Base-by-base conservation (phyloP, 2,797 vertebrate species). In the Salarias fasciatus region DNA sequence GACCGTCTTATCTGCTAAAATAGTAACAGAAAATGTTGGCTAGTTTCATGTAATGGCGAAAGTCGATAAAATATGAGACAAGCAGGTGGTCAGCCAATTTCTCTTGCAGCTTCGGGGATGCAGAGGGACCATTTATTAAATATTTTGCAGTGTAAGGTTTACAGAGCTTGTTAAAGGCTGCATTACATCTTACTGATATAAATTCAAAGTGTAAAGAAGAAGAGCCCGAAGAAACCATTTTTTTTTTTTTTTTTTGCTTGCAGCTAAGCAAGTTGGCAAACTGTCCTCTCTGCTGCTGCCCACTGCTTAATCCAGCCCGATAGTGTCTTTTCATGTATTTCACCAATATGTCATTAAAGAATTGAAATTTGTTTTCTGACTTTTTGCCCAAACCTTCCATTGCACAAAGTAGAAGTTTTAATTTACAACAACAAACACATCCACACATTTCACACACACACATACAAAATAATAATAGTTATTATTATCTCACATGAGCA, bases 1-100 rank as follows among this genome's bases (percentile, higher is more conserved):
- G 62, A 2, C 18, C 63, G 58, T 72, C 11, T 53, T 59, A 46
- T 64, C 61, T 49, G 58, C 31, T 65, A 61, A 43, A 68, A 24
- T 57, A 79, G 67, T 69, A 57, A 38, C 79, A 76, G 59, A 67
- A 59, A 61, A 80, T 65, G 46, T 63, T 46, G 60, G 31, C 72
- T 53, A 42, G 31, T 72, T 75, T 52, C 55, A 13, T 72, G 29
- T 55, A 33, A 57, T 12, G 29, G 52, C 50, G 43, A 12, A 69
- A 79, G 70, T 77, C 45, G 5, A 74, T 79, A 68, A 69, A 69
- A 76, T 59, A 68, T 72, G 74, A 75, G 36, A 54, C n/a, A n/a
- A 53, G 24, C 62, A 73, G 61, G 49, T 55, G 42, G 53, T 50
- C 28, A 58, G 52, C 5, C 1, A 4, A 56, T 56, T 73, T 30